These are phyloP conservation scores for Erythrocercus mccallii DNA, from an alignment of 2,113 vertebrate genomes.

Conservation along the genomic window DNA sequence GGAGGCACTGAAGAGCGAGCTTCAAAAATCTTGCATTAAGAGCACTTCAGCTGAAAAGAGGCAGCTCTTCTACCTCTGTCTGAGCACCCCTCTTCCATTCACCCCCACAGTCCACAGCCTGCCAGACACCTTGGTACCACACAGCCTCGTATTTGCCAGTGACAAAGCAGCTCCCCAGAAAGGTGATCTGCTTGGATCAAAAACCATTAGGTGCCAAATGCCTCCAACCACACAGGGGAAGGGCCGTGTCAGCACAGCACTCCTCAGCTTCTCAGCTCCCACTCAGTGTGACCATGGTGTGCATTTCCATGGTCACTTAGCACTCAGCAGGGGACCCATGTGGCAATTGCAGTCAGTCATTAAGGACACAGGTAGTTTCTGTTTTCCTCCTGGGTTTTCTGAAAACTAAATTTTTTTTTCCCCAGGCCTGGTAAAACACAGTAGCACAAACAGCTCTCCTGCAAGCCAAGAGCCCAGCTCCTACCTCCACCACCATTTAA, in stretches of 20 bases:
- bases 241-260: constrained; percentile 8
- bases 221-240: not conserved
- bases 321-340: not conserved
- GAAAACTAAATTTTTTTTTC: not conserved
- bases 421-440: not conserved
- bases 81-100: not conserved
- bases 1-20: not conserved
- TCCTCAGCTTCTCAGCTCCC: not conserved
- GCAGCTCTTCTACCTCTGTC: not conserved
- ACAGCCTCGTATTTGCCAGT: not conserved
- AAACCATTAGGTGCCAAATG: not conserved
- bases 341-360: not conserved
- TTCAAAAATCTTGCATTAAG: not conserved
- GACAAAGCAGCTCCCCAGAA: not conserved
- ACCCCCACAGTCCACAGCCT: not conserved
- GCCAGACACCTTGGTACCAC: not conserved
- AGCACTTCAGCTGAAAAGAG: not conserved
- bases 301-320: not conserved
- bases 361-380: not conserved
- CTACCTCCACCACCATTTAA: not conserved
- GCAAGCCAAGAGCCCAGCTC: not conserved
- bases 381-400: not conserved
- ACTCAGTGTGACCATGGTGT: not conserved
- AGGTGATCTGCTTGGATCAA: not conserved
- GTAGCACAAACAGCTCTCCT: not conserved